Base-by-base conservation (phyloP, 2,797 vertebrate genomes). In the Crax fasciolata region DNA sequence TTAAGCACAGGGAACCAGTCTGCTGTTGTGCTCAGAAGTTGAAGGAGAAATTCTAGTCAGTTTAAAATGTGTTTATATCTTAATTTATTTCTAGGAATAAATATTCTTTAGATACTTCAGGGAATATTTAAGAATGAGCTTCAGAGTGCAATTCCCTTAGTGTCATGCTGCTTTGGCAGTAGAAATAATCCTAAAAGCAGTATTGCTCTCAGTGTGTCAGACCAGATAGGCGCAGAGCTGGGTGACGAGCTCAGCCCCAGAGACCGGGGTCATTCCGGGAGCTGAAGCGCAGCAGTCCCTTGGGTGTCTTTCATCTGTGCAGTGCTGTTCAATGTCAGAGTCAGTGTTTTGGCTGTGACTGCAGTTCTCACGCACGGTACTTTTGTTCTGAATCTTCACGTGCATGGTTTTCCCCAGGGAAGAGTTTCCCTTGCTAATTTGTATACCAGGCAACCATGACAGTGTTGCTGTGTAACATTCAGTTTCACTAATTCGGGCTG, bases 401-500 rank as follows among this genome's bases (percentile, higher is more conserved):
- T 46, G 21, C 27, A 35, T 38, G 61, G 3, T 58, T 65, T 91
- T 85, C 72, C 38, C 25, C 21, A 54, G 41, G 76, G 54, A 94
- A 86, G 24, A 41, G 20, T 54, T 75, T 95, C 83, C 41, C 39
- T 51, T 49, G 18, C 21, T 81, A 76, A 76, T 63, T 81, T 91
- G 19, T 86, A 5, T 41, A 70, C 74, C 59, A 51, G 70, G 66
- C 51, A 86, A 49, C 48, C 63, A 21, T 19, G 61, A 44, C 51
- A 41, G 39, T 59, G 41, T 74, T 18, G 17, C 84, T 46, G 75
- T 28, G 3, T 32, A 49, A 61, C 49, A 55, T 8, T 41, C 28
- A 24, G 38, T 91, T 59, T 87, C 44, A 27, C 77, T 94, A 93
- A 89, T 92, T 73, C 52, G 44, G 90, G 28, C 67, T 93, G 90